Percentiles rank a stretch among this genome's conserved stretches.
phyloP scores from a whole-genome alignment of 2,113 vertebrate species.

The Heterotis niloticus region DNA sequence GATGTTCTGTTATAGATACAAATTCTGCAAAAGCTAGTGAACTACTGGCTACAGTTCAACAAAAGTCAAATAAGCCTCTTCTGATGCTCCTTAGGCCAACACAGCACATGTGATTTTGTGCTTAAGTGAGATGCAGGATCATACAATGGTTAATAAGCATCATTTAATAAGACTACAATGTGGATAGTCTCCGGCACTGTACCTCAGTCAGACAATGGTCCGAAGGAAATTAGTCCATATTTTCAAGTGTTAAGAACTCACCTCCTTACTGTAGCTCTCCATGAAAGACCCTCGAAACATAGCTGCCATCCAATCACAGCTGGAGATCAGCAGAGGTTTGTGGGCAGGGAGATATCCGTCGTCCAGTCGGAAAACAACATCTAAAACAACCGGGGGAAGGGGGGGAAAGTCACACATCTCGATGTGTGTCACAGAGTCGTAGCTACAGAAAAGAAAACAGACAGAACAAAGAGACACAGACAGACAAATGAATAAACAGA shows the following conservation, averaged over 20 bases:
- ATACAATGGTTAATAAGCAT: too few relatives aligned
- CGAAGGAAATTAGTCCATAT: not conserved
- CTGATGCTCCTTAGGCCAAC: too few relatives aligned
- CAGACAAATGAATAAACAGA: conserved; percentile 43
- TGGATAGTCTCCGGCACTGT: not conserved
- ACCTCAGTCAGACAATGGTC: not conserved
- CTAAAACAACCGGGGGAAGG: conserved; percentile 69
- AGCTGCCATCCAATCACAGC: conserved; percentile 89
- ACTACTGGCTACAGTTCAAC: too few relatives aligned
- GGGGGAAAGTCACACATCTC: conserved; percentile 72
- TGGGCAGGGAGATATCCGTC: conserved; percentile 78
- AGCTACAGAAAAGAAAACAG: conserved; percentile 62
- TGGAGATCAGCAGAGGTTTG: conserved; percentile 83
- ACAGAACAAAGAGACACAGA: conserved; percentile 55
- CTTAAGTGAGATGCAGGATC: too few relatives aligned
- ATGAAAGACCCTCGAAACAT: conserved; percentile 86
- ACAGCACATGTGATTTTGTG: too few relatives aligned
- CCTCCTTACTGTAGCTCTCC: conserved; percentile 79
- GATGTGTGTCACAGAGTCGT: conserved; percentile 71
- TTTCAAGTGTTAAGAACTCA: conserved; percentile 42
- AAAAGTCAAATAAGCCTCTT: too few relatives aligned
- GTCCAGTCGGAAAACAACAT: conserved; percentile 80
- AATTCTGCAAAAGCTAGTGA: too few relatives aligned
- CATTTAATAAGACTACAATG: not conserved
- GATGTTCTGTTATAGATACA: too few relatives aligned